These are phyloP conservation scores for Branchellion lobata DNA, from an alignment of 2,888 invertebrate genomes.

Conservation along the genomic window DNA sequence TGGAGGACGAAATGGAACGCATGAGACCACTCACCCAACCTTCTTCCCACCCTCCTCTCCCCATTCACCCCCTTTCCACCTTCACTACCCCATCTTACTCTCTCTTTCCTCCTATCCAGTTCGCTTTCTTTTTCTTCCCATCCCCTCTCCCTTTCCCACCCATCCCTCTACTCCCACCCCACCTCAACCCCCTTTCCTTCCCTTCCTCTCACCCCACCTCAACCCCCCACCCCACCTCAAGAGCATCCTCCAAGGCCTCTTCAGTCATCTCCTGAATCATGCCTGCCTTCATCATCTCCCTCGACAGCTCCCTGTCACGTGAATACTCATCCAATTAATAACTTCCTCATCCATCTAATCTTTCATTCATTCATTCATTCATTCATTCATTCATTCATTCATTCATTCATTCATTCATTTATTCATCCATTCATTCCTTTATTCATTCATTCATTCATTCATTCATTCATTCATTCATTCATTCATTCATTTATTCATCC, in stretches of 20 bases:
- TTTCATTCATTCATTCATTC: not conserved
- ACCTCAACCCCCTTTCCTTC: slow-evolving; percentile 66
- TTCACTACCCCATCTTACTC: slow-evolving; percentile 75
- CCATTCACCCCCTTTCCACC: slow-evolving; percentile 69
- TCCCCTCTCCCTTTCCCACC: slow-evolving; percentile 90
- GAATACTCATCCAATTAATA: no score
- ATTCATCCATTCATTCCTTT: no score
- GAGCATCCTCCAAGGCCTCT: slow-evolving; percentile 80
- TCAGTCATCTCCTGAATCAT: slow-evolving; percentile 99
- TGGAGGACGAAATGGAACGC: not conserved
- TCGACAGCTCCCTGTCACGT: slow-evolving; percentile 79
- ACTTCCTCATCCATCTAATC: no score
- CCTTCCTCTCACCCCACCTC: slow-evolving; percentile 90
- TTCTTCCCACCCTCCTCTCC: slow-evolving; percentile 98
- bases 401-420: no score
- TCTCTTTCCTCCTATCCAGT: slow-evolving; percentile 87
- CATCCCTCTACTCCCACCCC: slow-evolving; percentile 74
- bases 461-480: no score
- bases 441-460: no score
- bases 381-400: not conserved
- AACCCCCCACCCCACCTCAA: slow-evolving; percentile 89
- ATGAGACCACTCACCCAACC: no score
- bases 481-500: no score
- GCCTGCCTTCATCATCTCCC: slow-evolving; percentile 98
- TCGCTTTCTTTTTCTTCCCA: slow-evolving; percentile 76